Evolutionary conservation across 2,888 invertebrate species (phyloP).

Genomic region (Lasiommata megera): DNA sequence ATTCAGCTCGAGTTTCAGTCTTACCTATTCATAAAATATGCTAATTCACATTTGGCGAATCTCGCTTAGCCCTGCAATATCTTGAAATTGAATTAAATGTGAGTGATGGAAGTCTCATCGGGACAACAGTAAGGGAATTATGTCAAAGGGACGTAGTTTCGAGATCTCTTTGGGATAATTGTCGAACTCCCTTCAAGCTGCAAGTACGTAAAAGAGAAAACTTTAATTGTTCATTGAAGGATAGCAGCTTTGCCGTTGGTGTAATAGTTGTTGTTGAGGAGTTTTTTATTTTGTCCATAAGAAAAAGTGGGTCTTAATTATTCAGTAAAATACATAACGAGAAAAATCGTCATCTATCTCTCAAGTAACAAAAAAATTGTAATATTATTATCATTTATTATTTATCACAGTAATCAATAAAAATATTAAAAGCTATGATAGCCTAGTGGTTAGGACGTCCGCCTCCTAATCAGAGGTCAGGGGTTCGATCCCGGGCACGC

Average conservation of each 20-base stretch:
- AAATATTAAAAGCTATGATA: too few species aligned
- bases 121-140: conserved; percentile 9
- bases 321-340: too few species aligned
- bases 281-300: too few species aligned
- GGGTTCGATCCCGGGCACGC: too few species aligned
- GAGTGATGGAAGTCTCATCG: background rate
- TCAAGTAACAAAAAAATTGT: too few species aligned
- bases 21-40: conserved; percentile 52
- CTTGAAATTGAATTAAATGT: conserved; percentile 27
- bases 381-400: too few species aligned
- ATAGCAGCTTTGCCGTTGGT: too few species aligned
- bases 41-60: conserved; percentile 58
- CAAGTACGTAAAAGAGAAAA: conserved; percentile 2
- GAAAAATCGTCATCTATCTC: too few species aligned
- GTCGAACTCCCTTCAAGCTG: conserved; percentile 4
- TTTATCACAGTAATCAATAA: too few species aligned
- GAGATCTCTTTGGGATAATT: conserved; percentile 5
- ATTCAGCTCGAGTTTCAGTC: conserved; percentile 51
- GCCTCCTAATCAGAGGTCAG: too few species aligned
- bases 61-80: conserved; percentile 32
- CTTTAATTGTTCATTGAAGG: conserved; percentile 1
- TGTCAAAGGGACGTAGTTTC: conserved; percentile 8
- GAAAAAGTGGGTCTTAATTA: too few species aligned
- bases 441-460: too few species aligned
- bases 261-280: background rate